Evolutionary conservation across 1,140 invertebrate species (phyloP), one percentile per base, ranked within the genome.

Genomic region (Procambarus virginalis): DNA sequence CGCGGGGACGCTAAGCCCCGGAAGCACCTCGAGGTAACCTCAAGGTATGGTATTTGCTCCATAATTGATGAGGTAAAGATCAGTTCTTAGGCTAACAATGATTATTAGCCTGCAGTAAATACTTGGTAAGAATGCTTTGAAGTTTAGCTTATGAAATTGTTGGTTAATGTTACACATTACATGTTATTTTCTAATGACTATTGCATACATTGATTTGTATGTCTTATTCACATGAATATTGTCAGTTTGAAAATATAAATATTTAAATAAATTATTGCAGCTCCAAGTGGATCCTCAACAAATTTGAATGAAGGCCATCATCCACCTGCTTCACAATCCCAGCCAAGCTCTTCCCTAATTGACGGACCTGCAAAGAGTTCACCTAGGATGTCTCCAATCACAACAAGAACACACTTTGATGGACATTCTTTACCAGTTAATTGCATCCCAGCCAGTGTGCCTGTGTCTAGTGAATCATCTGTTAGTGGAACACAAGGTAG

Each of bases 381-480:
- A 12, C 86, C 86, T 6, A 60, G 77, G 48, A 70, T 70, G 79
- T 81, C 86, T 45, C 82, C 88, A 10, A 76, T 70, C 55, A 55
- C 88, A 77, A 55, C 88, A 64, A 20, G 51, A 3, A 60, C 60
- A 64, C 78, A 45, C 34, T 46, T 68, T n/a, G 46, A 34, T n/a
- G n/a, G 46, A 45, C 34, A 58, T n/a, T 34, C 64, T 17, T 9
- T 76, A 75, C 49, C 64, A 82, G 17, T 70, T 6, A 81, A 68
- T 78, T 45, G 76, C 10, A 20, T 22, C 60, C 73, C 81, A 34
- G 51, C 81, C 81, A 89, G 22, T 86, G 76, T 86, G 84, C 76
- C 87, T 75, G 34, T 70, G 79, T 55, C 75, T 60, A 77, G 76
- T 77, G 78, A 88, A 81, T n/a, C 73, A 76, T 34, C 82, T 70